These are phyloP conservation scores for Rhombomys opimus DNA, from an alignment of 2,113 vertebrate genomes.

Conservation along the genomic window DNA sequence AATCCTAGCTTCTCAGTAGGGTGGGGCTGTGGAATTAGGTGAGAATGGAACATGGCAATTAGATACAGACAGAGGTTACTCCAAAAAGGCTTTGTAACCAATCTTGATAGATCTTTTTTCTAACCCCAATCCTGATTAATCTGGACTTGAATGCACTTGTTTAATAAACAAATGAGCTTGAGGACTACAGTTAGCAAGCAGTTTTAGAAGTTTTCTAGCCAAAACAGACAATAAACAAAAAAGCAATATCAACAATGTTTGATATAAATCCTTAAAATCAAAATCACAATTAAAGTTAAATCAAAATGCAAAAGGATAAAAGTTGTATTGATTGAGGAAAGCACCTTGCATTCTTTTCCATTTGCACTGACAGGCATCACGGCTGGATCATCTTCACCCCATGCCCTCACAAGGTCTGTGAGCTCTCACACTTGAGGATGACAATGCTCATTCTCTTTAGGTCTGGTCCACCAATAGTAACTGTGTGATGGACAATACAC, in stretches of 20 bases:
- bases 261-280: neutral
- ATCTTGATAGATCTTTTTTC: neutral
- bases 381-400: constrained; percentile 93
- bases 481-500: constrained; percentile 92
- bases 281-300: neutral
- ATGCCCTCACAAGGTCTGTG: constrained; percentile 91
- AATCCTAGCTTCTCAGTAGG: neutral
- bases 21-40: neutral
- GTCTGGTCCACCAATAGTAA: constrained; percentile 91
- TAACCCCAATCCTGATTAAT: neutral
- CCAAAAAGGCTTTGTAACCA: neutral
- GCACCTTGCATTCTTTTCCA: constrained; percentile 97
- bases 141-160: neutral
- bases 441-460: constrained; percentile 91
- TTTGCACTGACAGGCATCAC: constrained; percentile 93
- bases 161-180: neutral
- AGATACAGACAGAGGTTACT: neutral
- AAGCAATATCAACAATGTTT: neutral
- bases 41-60: neutral
- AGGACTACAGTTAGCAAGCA: neutral
- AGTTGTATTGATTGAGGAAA: neutral
- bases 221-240: neutral
- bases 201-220: neutral
- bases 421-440: constrained; percentile 93
- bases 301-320: constrained; percentile 11